Percentiles rank a stretch among this genome's conserved stretches.
phyloP scores from a whole-genome alignment of 2,888 invertebrate species.

The Callinectes sapidus region DNA sequence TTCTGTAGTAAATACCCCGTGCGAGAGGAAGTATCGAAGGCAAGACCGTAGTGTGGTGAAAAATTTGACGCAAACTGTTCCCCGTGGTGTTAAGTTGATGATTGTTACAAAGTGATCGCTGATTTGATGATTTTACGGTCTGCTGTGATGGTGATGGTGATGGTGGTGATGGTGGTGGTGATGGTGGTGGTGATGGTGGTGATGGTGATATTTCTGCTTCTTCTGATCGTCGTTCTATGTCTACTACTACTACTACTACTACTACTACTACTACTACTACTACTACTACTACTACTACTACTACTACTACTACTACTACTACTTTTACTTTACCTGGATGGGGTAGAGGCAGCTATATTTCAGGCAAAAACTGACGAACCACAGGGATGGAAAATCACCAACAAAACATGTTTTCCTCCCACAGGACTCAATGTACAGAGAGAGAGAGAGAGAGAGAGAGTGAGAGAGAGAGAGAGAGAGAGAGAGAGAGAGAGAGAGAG shows the following conservation, averaged over 20 bases:
- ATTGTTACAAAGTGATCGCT: background rate
- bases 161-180: background rate
- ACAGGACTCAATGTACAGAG: too few relatives aligned
- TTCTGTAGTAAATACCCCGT: background rate
- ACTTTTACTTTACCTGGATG: background rate
- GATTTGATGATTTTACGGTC: background rate
- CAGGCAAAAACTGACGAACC: too few relatives aligned
- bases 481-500: too few relatives aligned
- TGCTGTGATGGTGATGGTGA: background rate
- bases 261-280: conserved; percentile 5
- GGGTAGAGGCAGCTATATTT: too few relatives aligned
- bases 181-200: background rate
- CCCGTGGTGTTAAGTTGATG: background rate
- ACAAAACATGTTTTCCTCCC: too few relatives aligned
- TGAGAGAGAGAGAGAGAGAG: too few relatives aligned
- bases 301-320: background rate
- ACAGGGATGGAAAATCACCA: too few relatives aligned
- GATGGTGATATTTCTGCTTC: background rate
- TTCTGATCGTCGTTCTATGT: background rate
- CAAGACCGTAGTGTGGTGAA: background rate
- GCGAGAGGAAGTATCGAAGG: background rate
- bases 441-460: too few relatives aligned
- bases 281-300: conserved; percentile 18
- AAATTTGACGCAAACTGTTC: background rate
- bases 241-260: background rate